phyloP scores from a whole-genome alignment of 2,888 invertebrate genomes.

The Gymnosoma rotundatum region DNA sequence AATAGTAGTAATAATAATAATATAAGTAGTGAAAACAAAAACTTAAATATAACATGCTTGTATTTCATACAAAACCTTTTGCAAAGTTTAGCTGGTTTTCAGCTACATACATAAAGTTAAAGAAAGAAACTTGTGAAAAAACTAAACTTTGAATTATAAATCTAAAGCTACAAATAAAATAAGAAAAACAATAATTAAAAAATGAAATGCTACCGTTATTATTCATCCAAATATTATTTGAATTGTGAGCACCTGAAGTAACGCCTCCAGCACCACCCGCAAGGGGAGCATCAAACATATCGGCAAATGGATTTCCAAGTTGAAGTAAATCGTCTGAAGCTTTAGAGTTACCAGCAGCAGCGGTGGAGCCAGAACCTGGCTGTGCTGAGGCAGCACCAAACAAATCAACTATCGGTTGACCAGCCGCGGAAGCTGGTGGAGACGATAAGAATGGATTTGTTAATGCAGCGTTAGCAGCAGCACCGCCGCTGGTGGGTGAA shows the following conservation, averaged over 20 bases:
- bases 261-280: conserved; percentile 76
- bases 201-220: conserved; percentile 83
- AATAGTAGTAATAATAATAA: too few relatives aligned
- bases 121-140: not conserved
- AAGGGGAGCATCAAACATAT: conserved; percentile 92
- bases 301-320: conserved; percentile 95
- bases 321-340: conserved; percentile 95
- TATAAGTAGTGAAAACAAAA: too few relatives aligned
- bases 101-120: too few relatives aligned
- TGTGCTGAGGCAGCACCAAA: conserved; percentile 84
- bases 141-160: not conserved
- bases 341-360: conserved; percentile 84
- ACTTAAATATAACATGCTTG: too few relatives aligned
- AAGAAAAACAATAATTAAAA: conserved; percentile 62
- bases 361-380: conserved; percentile 77
- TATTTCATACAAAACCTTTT: too few relatives aligned
- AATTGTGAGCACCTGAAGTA: conserved; percentile 78
- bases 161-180: conserved; percentile 21
- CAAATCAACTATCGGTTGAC: conserved; percentile 89
- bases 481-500: conserved; percentile 87
- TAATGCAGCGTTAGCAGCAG: conserved; percentile 83
- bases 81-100: too few relatives aligned
- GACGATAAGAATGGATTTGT: conserved; percentile 94
- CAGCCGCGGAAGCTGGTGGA: conserved; percentile 84
- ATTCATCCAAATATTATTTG: conserved; percentile 83